Conservation (phyloP, 2,888 invertebrate genomes). For the Petrolisthes cinctipes region DNA sequence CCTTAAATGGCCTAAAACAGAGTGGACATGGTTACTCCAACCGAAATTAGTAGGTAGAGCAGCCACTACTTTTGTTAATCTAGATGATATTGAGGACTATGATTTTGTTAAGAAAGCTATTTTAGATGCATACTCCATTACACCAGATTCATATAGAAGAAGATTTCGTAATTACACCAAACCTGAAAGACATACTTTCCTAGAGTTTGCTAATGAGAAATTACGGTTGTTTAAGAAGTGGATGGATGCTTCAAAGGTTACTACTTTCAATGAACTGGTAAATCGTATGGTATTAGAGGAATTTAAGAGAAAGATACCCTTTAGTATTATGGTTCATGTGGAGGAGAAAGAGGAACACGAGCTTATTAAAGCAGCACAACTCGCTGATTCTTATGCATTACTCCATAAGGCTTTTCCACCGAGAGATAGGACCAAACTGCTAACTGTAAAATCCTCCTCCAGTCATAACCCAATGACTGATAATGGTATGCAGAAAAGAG, state of each 20-base stretch:
- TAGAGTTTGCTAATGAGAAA: conserved; percentile 15
- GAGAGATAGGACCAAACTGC: not conserved
- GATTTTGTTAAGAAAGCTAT: not conserved
- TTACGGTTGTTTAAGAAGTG: not conserved
- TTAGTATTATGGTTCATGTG: not conserved
- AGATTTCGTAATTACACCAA: not conserved
- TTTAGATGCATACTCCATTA: conserved; percentile 3
- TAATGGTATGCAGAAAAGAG: not conserved
- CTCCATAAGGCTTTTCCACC: not conserved
- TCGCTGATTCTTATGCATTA: not conserved
- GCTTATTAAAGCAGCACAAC: not conserved
- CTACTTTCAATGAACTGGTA: not conserved
- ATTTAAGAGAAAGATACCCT: not conserved
- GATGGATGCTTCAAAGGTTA: not conserved
- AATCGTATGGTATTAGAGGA: not conserved
- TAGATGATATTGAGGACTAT: not conserved
- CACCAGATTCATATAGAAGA: not conserved
- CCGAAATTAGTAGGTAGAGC: conserved; percentile 4
- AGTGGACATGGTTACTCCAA: not conserved
- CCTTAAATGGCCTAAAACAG: not conserved
- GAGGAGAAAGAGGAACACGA: not conserved
- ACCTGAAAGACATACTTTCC: not conserved
- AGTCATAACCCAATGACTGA: not conserved
- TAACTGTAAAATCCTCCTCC: not conserved
- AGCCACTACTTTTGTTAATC: not conserved